phyloP scores from a whole-genome alignment of 2,797 vertebrate species.

The Typhlichthys eigenmanni region DNA sequence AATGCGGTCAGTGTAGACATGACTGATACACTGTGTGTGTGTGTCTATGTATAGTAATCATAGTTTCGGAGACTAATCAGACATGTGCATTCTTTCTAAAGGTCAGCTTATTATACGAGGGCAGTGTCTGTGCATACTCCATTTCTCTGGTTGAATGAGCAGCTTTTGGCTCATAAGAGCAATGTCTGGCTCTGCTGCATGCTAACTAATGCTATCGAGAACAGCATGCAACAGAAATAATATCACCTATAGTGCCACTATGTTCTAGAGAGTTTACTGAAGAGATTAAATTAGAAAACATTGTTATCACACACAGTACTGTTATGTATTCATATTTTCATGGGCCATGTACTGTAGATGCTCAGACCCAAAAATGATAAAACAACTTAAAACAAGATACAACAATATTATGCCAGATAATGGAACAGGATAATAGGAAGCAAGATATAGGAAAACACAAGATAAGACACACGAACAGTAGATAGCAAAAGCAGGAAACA shows the following conservation, averaged over 20 bases:
- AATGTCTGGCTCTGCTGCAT: conserved; percentile 19
- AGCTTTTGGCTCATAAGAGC: conserved; percentile 32
- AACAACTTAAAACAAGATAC: too few species aligned
- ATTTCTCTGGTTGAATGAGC: conserved; percentile 48
- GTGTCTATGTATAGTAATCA: conserved; percentile 16
- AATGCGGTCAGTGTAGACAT: too few species aligned
- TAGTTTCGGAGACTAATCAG: conserved; percentile 17
- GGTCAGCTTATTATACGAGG: conserved; percentile 60
- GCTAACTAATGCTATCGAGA: conserved; percentile 23
- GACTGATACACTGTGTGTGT: neutral
- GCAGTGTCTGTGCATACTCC: conserved; percentile 26
- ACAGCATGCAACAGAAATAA: conserved; percentile 41
- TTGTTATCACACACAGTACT: too few species aligned
- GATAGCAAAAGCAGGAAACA: too few species aligned
- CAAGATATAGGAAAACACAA: too few species aligned
- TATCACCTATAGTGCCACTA: neutral
- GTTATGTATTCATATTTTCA: too few species aligned
- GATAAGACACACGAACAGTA: too few species aligned
- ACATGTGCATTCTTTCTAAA: conserved; percentile 37
- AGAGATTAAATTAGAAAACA: too few species aligned
- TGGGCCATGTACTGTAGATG: too few species aligned
- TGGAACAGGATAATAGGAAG: too few species aligned
- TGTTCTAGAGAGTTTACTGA: neutral
- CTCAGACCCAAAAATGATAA: too few species aligned
- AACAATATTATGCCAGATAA: too few species aligned